phyloP scores from a whole-genome alignment of 2,797 vertebrate species.

The Cuculus canorus region DNA sequence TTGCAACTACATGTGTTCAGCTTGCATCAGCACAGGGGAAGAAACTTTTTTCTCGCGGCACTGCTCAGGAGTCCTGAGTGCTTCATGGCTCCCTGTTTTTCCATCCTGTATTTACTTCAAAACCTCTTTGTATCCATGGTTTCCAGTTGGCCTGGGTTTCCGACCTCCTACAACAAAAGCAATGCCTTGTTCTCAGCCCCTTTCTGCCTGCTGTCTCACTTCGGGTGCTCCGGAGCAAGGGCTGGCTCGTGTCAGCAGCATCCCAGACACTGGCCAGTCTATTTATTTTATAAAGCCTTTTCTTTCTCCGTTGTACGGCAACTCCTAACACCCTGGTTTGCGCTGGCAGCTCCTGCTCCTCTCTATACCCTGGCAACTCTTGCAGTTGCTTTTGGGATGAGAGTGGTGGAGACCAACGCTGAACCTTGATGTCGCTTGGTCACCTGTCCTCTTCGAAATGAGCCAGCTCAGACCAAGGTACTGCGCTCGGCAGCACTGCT shows the following conservation, averaged over 20 bases:
- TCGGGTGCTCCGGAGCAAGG: fast-evolving
- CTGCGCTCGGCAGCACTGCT: background rate
- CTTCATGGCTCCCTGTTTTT: background rate
- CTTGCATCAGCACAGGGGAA: fast-evolving
- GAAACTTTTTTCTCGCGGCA: background rate
- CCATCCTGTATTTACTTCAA: background rate
- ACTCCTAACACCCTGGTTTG: background rate
- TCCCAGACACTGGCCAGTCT: background rate
- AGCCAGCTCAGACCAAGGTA: background rate
- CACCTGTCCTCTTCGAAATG: background rate
- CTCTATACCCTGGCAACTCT: background rate
- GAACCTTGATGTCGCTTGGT: background rate
- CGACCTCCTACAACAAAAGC: background rate
- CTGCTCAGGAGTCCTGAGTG: background rate
- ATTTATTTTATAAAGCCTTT: background rate
- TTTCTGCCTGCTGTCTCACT: background rate
- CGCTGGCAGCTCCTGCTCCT: background rate
- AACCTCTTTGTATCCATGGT: background rate
- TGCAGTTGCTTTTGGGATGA: background rate
- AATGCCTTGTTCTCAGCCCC: background rate
- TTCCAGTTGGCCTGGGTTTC: background rate
- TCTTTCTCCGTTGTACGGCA: conserved; percentile 10
- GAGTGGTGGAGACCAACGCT: background rate
- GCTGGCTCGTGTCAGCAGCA: background rate
- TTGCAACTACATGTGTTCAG: fast-evolving